These are phyloP conservation scores for Clusia tigrina DNA, from an alignment of 2,888 invertebrate species.

Conservation along the genomic window DNA sequence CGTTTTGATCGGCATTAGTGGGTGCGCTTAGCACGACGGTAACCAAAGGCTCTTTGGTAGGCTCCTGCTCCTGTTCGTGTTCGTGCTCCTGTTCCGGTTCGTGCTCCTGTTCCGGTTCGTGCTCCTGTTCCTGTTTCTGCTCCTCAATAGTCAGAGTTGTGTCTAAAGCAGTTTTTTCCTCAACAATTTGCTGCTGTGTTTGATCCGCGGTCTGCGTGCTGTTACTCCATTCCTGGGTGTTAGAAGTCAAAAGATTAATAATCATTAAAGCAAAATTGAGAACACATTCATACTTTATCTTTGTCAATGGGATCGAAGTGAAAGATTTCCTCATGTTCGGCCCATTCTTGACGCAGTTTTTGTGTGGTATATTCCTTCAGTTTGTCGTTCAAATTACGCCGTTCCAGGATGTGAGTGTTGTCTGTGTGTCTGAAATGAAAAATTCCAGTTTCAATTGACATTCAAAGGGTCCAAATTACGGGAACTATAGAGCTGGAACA, in stretches of 20 bases:
- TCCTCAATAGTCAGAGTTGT: conserved; percentile 7
- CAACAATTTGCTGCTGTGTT: conserved; percentile 21
- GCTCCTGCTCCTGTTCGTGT: conserved; percentile 9
- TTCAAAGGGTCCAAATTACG: neutral
- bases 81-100: conserved; percentile 11
- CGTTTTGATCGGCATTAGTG: conserved; percentile 23
- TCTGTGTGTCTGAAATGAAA: conserved; percentile 68
- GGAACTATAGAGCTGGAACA: conserved; percentile 11
- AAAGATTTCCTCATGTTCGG: conserved; percentile 64
- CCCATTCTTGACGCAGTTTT: conserved; percentile 64
- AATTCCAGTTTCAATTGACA: neutral
- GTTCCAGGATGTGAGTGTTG: conserved; percentile 60
- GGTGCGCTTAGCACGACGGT: neutral
- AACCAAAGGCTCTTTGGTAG: conserved; percentile 15
- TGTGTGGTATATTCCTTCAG: conserved; percentile 63
- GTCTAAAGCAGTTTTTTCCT: conserved; percentile 12
- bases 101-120: conserved; percentile 9
- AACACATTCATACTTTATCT: conserved; percentile 38
- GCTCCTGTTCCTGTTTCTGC: no score
- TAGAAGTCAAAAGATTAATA: conserved; percentile 7
- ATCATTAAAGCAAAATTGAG: neutral
- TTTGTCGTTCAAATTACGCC: conserved; percentile 55
- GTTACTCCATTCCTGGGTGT: conserved; percentile 46
- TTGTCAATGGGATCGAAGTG: conserved; percentile 51
- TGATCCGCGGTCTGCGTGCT: conserved; percentile 45